phyloP scores from a whole-genome alignment of 2,797 vertebrate species.

The Lacerta agilis region DNA sequence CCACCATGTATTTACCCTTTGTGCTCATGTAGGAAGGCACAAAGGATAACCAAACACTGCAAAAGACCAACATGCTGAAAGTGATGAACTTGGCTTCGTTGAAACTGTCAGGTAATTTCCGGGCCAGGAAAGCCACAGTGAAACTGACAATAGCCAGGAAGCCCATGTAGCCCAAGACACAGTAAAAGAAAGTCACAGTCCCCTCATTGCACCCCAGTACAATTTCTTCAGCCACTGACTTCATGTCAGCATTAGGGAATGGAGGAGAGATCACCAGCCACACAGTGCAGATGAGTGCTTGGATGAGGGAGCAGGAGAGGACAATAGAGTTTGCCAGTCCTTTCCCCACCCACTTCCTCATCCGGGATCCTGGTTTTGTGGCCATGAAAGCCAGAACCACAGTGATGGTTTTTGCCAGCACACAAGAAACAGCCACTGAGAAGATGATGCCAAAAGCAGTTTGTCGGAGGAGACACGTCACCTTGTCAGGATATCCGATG shows the following conservation, averaged over 20 bases:
- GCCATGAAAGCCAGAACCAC: background rate
- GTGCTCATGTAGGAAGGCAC: background rate
- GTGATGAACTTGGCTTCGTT: background rate
- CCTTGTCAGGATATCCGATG: background rate
- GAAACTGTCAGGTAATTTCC: background rate
- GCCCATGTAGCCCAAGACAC: background rate
- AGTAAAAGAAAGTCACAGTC: background rate
- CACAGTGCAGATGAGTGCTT: background rate
- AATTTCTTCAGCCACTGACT: background rate
- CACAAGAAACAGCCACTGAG: background rate
- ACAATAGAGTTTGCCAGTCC: background rate
- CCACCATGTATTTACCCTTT: background rate
- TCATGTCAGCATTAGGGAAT: background rate
- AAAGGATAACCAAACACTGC: background rate
- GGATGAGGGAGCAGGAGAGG: background rate
- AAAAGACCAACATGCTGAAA: background rate
- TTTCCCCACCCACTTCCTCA: background rate
- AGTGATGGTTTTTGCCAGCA: background rate
- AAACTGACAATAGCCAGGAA: background rate
- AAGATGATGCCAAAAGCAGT: background rate
- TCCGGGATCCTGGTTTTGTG: background rate
- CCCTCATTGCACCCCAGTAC: background rate
- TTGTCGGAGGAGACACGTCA: background rate
- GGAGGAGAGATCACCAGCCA: background rate
- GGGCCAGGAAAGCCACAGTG: background rate